phyloP scores from a whole-genome alignment of 2,888 invertebrate genomes.

The Eupithecia vulgata region DNA sequence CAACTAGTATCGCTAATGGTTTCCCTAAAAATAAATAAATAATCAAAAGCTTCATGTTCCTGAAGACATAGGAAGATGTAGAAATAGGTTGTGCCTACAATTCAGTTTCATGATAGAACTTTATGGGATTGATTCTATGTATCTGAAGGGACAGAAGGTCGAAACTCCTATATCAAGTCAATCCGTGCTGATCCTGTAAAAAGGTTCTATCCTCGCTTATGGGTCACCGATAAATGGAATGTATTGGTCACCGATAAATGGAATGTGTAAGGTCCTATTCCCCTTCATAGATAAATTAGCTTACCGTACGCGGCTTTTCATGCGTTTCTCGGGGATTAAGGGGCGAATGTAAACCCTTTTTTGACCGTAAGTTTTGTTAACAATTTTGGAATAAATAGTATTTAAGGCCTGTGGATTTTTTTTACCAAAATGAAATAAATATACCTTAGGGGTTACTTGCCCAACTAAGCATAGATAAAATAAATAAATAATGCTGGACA shows the following conservation, averaged over 20 bases:
- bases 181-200: background rate
- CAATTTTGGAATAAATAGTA: too few species aligned
- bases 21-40: too few species aligned
- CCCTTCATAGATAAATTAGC: background rate
- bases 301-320: background rate
- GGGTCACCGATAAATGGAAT: background rate
- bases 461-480: too few species aligned
- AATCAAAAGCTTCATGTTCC: too few species aligned
- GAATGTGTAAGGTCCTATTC: background rate
- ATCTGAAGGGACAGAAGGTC: background rate
- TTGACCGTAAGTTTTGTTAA: too few species aligned
- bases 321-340: background rate
- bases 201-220: background rate
- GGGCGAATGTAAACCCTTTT: too few species aligned
- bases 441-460: too few species aligned
- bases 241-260: background rate
- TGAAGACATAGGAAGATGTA: background rate
- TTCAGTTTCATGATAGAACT: background rate
- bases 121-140: background rate
- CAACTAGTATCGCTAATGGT: too few species aligned
- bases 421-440: too few species aligned
- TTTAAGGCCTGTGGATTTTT: too few species aligned
- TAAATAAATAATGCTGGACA: too few species aligned
- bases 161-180: background rate
- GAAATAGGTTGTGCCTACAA: background rate